phyloP scores from a whole-genome alignment of 2,113 vertebrate species.

The Caloenas nicobarica region DNA sequence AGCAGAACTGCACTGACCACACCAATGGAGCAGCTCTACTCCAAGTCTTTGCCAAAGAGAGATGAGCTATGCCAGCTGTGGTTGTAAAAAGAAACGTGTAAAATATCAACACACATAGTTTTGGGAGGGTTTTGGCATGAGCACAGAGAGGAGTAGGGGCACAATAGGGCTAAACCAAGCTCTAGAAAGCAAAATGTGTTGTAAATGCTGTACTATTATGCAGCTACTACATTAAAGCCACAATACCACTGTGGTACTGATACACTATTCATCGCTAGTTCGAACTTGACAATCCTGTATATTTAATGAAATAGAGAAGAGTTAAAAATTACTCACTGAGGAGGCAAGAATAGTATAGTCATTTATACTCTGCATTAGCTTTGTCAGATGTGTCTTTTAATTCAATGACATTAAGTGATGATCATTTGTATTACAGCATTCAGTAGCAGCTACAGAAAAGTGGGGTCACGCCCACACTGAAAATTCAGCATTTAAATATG shows the following conservation, averaged over 20 bases:
- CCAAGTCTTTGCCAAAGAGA: not conserved
- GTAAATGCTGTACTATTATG: not conserved
- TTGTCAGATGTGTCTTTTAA: not conserved
- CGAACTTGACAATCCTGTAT: not conserved
- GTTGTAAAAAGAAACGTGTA: not conserved
- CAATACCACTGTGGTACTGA: not conserved
- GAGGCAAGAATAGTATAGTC: not conserved
- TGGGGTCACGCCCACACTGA: rapidly evolving
- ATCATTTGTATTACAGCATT: not conserved
- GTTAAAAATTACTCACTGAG: not conserved
- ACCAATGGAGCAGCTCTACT: not conserved
- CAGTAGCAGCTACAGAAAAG: not conserved
- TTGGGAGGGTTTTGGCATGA: not conserved
- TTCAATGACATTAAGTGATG: not conserved
- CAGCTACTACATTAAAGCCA: not conserved
- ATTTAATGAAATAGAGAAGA: not conserved
- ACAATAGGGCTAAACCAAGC: not conserved
- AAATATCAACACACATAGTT: not conserved
- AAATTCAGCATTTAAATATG: not conserved
- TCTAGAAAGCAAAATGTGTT: not conserved
- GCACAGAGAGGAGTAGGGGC: not conserved
- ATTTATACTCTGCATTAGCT: not conserved
- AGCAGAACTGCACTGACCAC: not conserved
- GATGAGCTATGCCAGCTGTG: not conserved
- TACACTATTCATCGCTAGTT: not conserved